phyloP scores from a whole-genome alignment of 2,888 invertebrate genomes.

The Philopedon plagiatum region DNA sequence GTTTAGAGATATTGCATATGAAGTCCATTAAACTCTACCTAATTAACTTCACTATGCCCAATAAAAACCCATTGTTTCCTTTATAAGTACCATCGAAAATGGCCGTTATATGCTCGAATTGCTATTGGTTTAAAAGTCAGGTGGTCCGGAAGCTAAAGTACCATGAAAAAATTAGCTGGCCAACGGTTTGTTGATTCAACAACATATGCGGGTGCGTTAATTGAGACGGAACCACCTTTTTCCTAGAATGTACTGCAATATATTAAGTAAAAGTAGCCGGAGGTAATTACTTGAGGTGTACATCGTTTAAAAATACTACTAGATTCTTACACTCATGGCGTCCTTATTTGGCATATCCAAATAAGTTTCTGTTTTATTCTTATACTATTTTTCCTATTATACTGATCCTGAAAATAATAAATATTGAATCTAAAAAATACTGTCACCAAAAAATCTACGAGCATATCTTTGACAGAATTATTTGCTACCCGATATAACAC shows the following conservation, averaged over 20 bases:
- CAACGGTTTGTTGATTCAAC: conserved; percentile 17
- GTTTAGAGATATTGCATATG: too few relatives aligned
- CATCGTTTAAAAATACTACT: too few relatives aligned
- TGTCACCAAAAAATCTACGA: too few relatives aligned
- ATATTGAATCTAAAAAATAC: too few relatives aligned
- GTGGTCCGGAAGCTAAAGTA: background rate
- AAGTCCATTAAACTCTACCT: background rate
- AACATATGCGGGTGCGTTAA: conserved; percentile 20
- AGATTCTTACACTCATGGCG: too few relatives aligned
- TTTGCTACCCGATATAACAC: too few relatives aligned
- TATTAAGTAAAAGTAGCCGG: background rate
- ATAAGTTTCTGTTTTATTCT: too few relatives aligned
- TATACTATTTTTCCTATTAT: too few relatives aligned
- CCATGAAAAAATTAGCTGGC: conserved; percentile 12
- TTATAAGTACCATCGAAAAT: conserved; percentile 6
- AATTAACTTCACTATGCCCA: background rate
- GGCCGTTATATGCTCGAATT: conserved; percentile 11
- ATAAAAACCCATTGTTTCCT: conserved; percentile 15
- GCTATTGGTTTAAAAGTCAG: conserved; percentile 18
- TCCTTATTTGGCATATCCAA: too few relatives aligned
- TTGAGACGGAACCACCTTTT: conserved; percentile 19
- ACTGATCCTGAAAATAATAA: too few relatives aligned
- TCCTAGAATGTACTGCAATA: conserved; percentile 7
- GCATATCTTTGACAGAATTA: too few relatives aligned
- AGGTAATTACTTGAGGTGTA: too few relatives aligned